These are phyloP conservation scores for Drosophila parvula DNA, from an alignment of 1,140 invertebrate species.

Conservation along the genomic window DNA sequence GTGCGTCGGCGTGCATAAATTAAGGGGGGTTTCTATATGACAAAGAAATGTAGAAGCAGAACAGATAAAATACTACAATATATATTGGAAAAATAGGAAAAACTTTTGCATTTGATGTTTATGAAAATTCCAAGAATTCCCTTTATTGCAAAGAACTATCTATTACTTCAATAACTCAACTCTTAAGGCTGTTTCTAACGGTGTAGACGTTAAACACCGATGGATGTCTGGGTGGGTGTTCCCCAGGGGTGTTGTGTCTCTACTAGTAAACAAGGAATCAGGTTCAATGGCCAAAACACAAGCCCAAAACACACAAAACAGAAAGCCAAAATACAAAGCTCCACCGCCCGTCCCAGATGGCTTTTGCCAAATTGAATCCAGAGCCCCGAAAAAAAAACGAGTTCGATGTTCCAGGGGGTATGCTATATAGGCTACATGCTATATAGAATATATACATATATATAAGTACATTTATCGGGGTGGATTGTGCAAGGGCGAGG, in stretches of 20 bases:
- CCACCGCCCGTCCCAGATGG: slow-evolving; percentile 30
- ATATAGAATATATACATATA: slow-evolving; percentile 4
- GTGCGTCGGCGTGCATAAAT: slow-evolving; percentile 47
- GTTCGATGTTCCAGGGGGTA: slow-evolving; percentile 22
- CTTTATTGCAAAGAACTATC: too few species aligned
- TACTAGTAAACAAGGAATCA: slow-evolving; percentile 35
- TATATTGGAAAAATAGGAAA: too few species aligned
- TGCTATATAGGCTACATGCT: slow-evolving; percentile 12
- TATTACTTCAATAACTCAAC: too few species aligned
- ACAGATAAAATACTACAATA: background rate
- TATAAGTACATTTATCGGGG: background rate
- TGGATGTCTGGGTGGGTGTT: slow-evolving; percentile 5
- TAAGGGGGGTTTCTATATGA: slow-evolving; percentile 29
- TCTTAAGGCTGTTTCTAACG: background rate
- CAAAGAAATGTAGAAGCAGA: background rate
- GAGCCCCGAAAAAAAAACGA: slow-evolving; percentile 11
- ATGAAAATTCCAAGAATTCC: too few species aligned
- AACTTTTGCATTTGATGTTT: too few species aligned
- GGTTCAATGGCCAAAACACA: slow-evolving; percentile 51
- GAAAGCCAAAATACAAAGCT: slow-evolving; percentile 30
- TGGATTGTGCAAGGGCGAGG: slow-evolving; percentile 31
- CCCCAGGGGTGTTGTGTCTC: slow-evolving; percentile 12
- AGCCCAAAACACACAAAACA: slow-evolving; percentile 17
- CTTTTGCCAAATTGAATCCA: slow-evolving; percentile 43
- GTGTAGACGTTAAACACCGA: background rate